Percentiles rank a stretch among this genome's conserved stretches.
Conservation (phyloP, 2,113 vertebrate genomes). For the Pan paniscus region DNA sequence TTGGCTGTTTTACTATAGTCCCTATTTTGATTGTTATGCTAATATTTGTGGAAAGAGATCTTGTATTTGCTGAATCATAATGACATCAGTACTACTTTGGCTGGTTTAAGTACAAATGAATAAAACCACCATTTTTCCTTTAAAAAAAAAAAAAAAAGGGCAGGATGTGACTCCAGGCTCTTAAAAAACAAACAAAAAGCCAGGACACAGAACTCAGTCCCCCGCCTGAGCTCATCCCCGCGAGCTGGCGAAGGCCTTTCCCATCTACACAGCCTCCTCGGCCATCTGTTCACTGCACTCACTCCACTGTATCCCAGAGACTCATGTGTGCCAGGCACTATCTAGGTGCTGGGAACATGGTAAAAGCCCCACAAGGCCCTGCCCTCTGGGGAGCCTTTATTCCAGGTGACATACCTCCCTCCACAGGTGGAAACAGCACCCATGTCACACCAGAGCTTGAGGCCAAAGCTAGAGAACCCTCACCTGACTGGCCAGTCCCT, state of each 20-base stretch:
- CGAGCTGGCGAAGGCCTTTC: not conserved
- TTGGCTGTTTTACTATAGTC: too few relatives aligned
- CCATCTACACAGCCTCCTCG: fast-evolving
- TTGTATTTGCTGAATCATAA: too few relatives aligned
- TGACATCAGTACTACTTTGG: too few relatives aligned
- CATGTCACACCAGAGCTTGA: not conserved
- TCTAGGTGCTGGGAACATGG: not conserved
- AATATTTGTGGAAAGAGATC: too few relatives aligned
- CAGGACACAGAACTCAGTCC: not conserved
- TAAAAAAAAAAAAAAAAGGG: too few relatives aligned
- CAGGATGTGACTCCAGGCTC: too few relatives aligned
- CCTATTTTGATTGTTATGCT: too few relatives aligned
- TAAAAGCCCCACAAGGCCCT: not conserved
- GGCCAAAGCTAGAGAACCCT: not conserved
- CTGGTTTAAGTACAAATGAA: too few relatives aligned
- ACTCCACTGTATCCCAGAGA: not conserved
- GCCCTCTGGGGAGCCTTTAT: not conserved
- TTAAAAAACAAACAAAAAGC: too few relatives aligned
- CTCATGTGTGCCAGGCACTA: not conserved
- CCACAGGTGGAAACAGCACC: not conserved
- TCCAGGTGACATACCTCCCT: not conserved
- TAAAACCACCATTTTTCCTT: too few relatives aligned
- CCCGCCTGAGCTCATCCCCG: fast-evolving
- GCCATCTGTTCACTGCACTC: not conserved
- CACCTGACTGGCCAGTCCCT: not conserved